Evolutionary conservation across 2,797 vertebrate species (phyloP).

Genomic region (Danio aesculapii): DNA sequence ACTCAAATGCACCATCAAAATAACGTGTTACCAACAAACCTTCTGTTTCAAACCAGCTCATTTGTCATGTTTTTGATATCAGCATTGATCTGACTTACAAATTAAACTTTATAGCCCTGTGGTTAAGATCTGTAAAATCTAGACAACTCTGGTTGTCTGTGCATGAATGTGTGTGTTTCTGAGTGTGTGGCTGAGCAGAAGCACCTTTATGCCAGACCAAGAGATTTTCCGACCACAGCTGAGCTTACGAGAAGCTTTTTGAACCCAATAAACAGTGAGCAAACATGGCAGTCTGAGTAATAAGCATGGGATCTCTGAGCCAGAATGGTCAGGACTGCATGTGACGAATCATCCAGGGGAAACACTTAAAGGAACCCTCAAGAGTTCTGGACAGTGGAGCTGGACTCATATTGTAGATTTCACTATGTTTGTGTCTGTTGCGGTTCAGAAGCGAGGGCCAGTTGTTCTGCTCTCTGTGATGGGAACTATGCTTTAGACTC

Average conservation of each 20-base stretch:
- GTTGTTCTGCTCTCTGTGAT: slow-evolving; percentile 2
- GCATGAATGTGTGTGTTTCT: slow-evolving; percentile 4
- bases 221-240: slow-evolving; percentile 60
- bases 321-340: background rate
- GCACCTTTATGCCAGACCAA: slow-evolving; percentile 19
- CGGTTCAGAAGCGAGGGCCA: background rate
- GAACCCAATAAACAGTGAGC: background rate
- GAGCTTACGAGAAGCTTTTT: slow-evolving; percentile 8
- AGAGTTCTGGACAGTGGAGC: background rate
- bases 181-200: background rate
- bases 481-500: background rate
- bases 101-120: background rate
- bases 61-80: background rate
- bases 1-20: too few relatives aligned
- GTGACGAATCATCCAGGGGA: background rate
- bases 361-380: background rate
- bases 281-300: slow-evolving; percentile 10
- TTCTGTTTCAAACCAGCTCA: background rate
- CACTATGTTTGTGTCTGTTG: background rate
- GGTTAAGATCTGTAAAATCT: slow-evolving; percentile 5
- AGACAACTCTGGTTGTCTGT: background rate
- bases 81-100: background rate
- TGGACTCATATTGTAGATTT: background rate
- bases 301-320: slow-evolving; percentile 6
- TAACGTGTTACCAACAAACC: background rate